Base-by-base conservation (phyloP, 2,888 invertebrate genomes). In the Epiblema foenella region DNA sequence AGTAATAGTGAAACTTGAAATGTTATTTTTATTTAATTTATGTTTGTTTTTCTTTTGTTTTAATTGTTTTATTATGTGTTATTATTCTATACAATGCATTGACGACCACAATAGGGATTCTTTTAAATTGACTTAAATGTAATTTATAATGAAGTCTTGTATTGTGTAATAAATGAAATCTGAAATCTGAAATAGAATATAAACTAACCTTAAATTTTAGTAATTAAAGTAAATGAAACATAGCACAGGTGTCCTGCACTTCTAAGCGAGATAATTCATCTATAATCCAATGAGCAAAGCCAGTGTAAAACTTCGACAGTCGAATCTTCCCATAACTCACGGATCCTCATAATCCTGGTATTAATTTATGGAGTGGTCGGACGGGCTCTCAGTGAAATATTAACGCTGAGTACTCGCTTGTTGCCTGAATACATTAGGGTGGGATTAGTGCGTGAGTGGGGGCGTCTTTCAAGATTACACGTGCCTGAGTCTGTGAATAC, bases 311-410 rank as follows among this genome's bases (percentile, higher is more conserved):
- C 67, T 73, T 65, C 49, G 73, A 69, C 73, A 66, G 57, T 51
- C 62, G 62, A 69, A 63, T 69, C 72, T 68, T 65, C 58, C 60
- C 73, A 69, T 73, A 73, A 73, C 58, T 73, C 66, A 46, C 18
- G 52, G 58, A 33, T 68, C 39, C 67, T 66, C 56, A 69, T 73
- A 69, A 73, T 69, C 73, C 69, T 39, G 33, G 65, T 42, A 73
- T 73, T 73, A 72, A 72, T 68, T 72, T 68, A 72, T 72, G 72
- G 73, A 64, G 63, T 60, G 68, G 72, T 62, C 60, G 52, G 65
- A 63, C 58, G 42, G 39, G 59, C 56, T 57, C 56, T 54, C 33
- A 58, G 56, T 67, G 56, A 71, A 71, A 71, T 71, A 71, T 71
- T 67, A 71, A 71, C 54, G 71, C 58, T 24, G 58, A 57, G 54